Evolutionary conservation across 2,888 invertebrate species (phyloP), one percentile per base, ranked within the genome.

Genomic region (Stenchaetothrips biformis): DNA sequence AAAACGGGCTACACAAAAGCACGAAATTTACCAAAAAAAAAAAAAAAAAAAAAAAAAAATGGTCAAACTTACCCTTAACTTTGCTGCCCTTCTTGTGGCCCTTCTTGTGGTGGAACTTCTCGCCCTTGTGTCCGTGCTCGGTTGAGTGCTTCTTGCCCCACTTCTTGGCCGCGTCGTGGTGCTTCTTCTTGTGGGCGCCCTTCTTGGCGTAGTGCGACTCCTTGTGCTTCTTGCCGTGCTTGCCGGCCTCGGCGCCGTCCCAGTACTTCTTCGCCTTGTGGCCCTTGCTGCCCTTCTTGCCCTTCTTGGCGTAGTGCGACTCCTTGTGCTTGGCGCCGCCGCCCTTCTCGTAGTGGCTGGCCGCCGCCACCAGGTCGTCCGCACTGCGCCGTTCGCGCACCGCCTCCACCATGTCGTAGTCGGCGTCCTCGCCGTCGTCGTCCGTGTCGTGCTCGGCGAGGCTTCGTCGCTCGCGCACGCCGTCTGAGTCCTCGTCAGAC

Each of bases 21-120:
- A 74, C 25, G 25, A 25, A 74, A 74, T 4, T 7, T 7, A 74
- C 8, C 25, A 25, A 6, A 21, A 7, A 25, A 4, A 2, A 74
- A 21, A 67, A 21, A 21, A 7, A 9, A 21, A 62, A 62, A 18
- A n/a, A 8, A 2, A 18, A 62, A 62, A 62, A 0, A 9, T 21
- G 21, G n/a, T 21, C 7, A 62, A 11, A 25, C 67, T 74, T 11
- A 74, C 67, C 67, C 25, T 74, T 74, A 25, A 74, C 67, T 25
- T 74, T 74, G 67, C 25, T 21, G 21, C 67, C 67, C 67, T 74
- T 74, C 67, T 74, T 74, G 67, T 74, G 67, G 8, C 67, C 67
- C 67, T 74, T 74, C 67, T 74, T 74, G 67, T 74, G 67, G 25
- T 74, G 67, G 67, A 74, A 74, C 67, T 74, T 74, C 67, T 74